Evolutionary conservation across 2,113 vertebrate species (phyloP).

Genomic region (Eurypyga helias): DNA sequence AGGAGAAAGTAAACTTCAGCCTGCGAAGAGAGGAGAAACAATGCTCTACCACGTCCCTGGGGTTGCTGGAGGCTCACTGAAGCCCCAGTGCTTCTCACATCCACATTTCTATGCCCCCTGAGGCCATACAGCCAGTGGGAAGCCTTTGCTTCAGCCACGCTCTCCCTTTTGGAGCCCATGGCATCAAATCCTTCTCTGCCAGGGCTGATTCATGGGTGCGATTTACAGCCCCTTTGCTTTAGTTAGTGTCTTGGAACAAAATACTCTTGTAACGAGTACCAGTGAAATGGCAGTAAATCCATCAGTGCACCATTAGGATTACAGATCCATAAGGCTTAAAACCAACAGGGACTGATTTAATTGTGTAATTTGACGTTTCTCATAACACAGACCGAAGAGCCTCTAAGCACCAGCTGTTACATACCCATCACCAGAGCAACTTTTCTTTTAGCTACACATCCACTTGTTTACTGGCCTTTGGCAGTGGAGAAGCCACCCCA

Average conservation of each 20-base stretch:
- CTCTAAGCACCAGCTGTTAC: not conserved
- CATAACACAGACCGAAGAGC: not conserved
- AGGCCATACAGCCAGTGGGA: not conserved
- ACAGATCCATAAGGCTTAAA: not conserved
- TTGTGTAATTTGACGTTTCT: conserved; percentile 22
- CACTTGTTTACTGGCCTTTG: not conserved
- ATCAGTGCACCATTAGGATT: not conserved
- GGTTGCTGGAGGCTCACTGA: not conserved
- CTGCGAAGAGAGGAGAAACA: not conserved
- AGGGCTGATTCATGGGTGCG: not conserved
- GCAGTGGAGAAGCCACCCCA: not conserved
- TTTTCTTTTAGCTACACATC: not conserved
- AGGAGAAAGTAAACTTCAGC: not conserved
- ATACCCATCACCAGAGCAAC: not conserved
- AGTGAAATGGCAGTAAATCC: not conserved
- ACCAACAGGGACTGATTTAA: conserved; percentile 3
- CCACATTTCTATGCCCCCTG: not conserved
- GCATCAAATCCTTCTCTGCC: not conserved
- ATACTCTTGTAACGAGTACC: not conserved
- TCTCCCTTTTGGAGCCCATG: not conserved
- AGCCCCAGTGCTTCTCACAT: not conserved
- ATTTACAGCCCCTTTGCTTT: not conserved
- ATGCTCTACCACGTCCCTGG: not conserved
- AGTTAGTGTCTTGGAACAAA: not conserved
- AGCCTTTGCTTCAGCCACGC: not conserved